Conservation (phyloP, 2,888 invertebrate species). For the Pemphredon lugubris region DNA sequence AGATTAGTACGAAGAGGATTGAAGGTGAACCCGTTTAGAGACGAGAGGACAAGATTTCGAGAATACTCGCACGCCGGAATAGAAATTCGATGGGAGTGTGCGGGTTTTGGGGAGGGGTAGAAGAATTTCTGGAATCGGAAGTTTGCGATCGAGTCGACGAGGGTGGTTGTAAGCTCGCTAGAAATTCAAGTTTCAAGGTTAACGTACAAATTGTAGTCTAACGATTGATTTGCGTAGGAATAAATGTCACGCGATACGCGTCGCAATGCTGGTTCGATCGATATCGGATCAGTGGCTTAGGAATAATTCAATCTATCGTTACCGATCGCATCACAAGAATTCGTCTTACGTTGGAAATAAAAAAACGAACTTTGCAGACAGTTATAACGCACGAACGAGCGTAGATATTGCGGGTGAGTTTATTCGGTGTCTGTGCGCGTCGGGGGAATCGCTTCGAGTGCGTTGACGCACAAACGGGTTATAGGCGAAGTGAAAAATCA, state of each 20-base stretch:
- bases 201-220: too few species aligned
- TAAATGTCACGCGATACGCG: too few species aligned
- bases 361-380: too few species aligned
- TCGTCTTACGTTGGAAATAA: too few species aligned
- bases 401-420: too few species aligned
- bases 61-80: conserved; percentile 1
- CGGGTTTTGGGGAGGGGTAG: background rate
- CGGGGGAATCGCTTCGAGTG: conserved; percentile 19
- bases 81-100: background rate
- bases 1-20: conserved; percentile 21
- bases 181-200: conserved; percentile 6
- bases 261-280: too few species aligned
- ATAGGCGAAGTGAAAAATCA: conserved; percentile 24
- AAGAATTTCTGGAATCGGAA: background rate
- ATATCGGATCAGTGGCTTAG: too few species aligned
- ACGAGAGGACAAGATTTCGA: conserved; percentile 2
- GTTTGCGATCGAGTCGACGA: background rate
- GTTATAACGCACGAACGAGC: too few species aligned
- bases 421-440: too few species aligned
- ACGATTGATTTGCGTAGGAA: too few species aligned
- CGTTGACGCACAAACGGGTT: conserved; percentile 17
- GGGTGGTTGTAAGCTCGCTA: background rate
- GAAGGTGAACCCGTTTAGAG: background rate
- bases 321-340: too few species aligned
- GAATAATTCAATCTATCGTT: too few species aligned